Percentiles rank a stretch among this genome's conserved stretches.
Conservation (phyloP, 2,888 invertebrate genomes). For the Tenodera sinensis region DNA sequence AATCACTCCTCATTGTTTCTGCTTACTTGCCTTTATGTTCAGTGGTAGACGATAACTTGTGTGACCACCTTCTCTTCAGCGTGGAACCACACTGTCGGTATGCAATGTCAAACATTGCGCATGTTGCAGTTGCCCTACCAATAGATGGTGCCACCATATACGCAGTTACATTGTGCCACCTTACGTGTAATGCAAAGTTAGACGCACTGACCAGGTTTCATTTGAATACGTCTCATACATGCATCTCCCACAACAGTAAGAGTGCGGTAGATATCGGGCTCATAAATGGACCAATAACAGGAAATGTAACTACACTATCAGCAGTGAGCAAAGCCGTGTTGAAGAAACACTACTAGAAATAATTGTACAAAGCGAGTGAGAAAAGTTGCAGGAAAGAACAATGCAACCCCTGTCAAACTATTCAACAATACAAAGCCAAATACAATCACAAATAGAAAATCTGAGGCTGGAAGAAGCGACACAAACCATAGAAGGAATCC, state of each 20-base stretch:
- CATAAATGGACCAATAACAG: not conserved
- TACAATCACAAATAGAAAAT: not conserved
- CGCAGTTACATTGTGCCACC: no score
- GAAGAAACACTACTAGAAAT: not conserved
- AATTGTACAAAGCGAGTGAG: not conserved
- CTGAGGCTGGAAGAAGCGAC: not conserved
- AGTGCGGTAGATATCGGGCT: not conserved
- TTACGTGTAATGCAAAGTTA: no score
- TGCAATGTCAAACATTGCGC: no score
- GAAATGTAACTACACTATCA: not conserved
- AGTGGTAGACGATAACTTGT: no score
- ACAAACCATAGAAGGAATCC: not conserved
- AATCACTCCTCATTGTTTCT: no score
- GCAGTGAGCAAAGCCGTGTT: not conserved
- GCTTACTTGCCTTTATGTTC: no score
- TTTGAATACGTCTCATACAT: no score
- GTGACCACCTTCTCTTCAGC: no score
- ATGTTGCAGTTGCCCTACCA: no score
- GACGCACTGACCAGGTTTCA: no score
- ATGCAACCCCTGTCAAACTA: not conserved
- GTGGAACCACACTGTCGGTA: no score
- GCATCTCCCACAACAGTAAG: not conserved
- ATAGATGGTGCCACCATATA: no score
- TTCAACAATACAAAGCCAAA: rapidly evolving
- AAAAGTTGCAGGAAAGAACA: not conserved